Conservation (phyloP, 2,113 vertebrate species). For the Penelope pileata region DNA sequence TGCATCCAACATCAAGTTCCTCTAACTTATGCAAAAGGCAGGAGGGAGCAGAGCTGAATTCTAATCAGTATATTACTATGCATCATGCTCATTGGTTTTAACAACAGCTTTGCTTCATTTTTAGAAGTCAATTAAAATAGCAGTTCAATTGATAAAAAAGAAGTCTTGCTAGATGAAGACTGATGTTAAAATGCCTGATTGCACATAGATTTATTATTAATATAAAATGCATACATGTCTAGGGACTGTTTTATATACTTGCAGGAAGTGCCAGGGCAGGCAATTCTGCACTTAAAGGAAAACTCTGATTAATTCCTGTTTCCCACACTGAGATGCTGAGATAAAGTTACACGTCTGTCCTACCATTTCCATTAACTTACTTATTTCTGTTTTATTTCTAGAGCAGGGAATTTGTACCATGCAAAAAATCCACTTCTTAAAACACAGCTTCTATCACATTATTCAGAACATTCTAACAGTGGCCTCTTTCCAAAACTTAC, state of each 20-base stretch:
- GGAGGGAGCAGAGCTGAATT: slow-evolving; percentile 41
- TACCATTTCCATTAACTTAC: not conserved
- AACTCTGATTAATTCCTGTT: slow-evolving; percentile 36
- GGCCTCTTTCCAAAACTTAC: not conserved
- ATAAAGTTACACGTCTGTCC: slow-evolving; percentile 2
- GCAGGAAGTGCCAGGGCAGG: not conserved
- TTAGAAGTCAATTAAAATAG: slow-evolving; percentile 71
- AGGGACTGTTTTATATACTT: slow-evolving; percentile 25
- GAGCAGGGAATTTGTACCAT: not conserved
- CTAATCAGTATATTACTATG: slow-evolving; percentile 60
- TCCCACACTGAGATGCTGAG: not conserved
- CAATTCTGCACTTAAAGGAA: slow-evolving; percentile 23
- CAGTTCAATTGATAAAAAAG: slow-evolving; percentile 62
- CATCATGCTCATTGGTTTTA: slow-evolving; percentile 50
- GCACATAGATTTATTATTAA: slow-evolving; percentile 64
- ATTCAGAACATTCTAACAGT: not conserved
- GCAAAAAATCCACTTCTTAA: not conserved
- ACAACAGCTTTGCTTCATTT: slow-evolving; percentile 60
- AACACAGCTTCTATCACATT: not conserved
- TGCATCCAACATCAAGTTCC: slow-evolving; percentile 22
- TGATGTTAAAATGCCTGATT: slow-evolving; percentile 61
- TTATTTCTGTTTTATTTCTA: slow-evolving; percentile 14
- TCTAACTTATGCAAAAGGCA: slow-evolving; percentile 57
- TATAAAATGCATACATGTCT: slow-evolving; percentile 41
- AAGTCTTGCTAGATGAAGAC: slow-evolving; percentile 61